Conservation (phyloP, 1,140 invertebrate species). For the Leptonema lineaticorne region DNA sequence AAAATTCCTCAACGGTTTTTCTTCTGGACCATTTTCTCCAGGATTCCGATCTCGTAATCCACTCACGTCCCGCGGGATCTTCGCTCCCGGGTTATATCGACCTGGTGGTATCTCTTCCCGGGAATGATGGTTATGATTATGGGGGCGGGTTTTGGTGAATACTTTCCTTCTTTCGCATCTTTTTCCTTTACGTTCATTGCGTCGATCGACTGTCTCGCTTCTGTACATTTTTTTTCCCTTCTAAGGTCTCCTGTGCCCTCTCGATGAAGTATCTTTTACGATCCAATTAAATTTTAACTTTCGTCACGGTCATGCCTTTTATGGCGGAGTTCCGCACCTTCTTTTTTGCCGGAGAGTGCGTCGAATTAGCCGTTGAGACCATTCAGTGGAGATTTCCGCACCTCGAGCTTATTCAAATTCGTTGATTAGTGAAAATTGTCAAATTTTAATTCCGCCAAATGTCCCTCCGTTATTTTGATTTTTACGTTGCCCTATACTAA, state of each 20-base stretch:
- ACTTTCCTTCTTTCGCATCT: neutral
- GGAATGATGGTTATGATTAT: constrained; percentile 11
- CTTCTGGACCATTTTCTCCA: constrained; percentile 12
- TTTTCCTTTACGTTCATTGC: neutral
- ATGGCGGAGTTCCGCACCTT: neutral
- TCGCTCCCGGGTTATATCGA: constrained; percentile 7
- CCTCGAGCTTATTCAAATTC: constrained; percentile 2
- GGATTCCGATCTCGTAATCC: constrained; percentile 10
- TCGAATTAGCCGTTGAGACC: no score
- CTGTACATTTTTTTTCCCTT: no score
- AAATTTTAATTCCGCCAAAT: neutral
- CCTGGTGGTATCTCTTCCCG: constrained; percentile 12
- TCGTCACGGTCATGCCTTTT: neutral
- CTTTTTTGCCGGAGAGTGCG: no score
- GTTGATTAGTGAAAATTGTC: constrained; percentile 1
- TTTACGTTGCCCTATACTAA: no score
- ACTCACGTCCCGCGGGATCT: constrained; percentile 15
- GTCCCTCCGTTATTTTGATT: neutral
- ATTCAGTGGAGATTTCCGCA: neutral
- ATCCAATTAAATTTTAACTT: constrained; percentile 18
- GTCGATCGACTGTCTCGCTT: no score
- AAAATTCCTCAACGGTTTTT: neutral
- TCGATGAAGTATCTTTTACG: constrained; percentile 14
- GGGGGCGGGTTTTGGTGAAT: neutral
- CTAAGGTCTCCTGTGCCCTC: neutral